Base-by-base conservation (phyloP, 2,113 vertebrate species). In the Myrmecophaga tridactyla region DNA sequence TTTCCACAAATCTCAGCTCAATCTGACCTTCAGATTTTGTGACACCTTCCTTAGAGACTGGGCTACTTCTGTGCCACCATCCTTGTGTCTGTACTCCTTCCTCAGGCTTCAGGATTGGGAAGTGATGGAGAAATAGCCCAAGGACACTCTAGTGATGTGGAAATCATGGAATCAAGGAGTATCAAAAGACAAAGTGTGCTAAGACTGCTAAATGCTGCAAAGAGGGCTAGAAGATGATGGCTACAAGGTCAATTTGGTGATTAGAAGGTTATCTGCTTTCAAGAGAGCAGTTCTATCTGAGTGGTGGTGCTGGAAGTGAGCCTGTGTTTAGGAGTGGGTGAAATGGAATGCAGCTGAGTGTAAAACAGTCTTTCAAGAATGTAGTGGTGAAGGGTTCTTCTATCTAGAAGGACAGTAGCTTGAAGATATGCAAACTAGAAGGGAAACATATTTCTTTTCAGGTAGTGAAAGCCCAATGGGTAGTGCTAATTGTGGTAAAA, bases 61-160 rank as follows among this genome's bases (percentile, higher is more conserved):
- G 17, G 60, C 34, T 39, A 4, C 60, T 51, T 41, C 46, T 70
- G 1, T 1, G 4, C 8, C 3, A 15, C 43, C 7, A 29, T 15
- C 29, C 14, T 29, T 13, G 76, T 46, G n/a, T 56, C 86, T 23
- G 6, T 13, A 46, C 5, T 75, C 46, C 7, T 8, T 41, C 5
- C 5, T 41, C 25, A 58, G 17, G 18, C 77, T 67, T 36, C 2
- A 0, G 31, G n/a, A 13, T 0, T n/a, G 48, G 43, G 48, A 23
- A 11, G 7, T 41, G 76, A 17, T 7, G 43, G 76, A 31, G 56
- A 39, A 29, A 69, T 13, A 20, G 5, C 18, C 18, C 11, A 31
- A 60, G 23, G 67, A 39, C 11, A 15, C 36, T 14, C 31, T 0
- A 11, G 56, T 6, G 20, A 62, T 4, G 18, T 1, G n/a, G 31